Evolutionary conservation across 2,888 invertebrate species (phyloP).

Genomic region (Lochmaea capreae): DNA sequence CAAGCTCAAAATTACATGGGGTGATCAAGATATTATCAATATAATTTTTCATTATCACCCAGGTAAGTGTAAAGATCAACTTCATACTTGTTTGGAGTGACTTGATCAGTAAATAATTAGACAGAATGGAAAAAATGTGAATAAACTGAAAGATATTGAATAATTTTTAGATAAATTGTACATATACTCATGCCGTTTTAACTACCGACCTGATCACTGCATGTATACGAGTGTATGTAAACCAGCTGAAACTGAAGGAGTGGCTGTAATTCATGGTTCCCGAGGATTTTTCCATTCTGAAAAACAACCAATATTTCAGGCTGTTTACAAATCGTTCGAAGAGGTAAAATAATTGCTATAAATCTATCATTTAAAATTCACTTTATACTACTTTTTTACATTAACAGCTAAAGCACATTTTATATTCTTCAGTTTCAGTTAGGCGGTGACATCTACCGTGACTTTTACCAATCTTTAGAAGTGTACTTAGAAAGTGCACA

Average conservation of each 20-base stretch:
- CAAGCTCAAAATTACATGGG: conserved; percentile 90
- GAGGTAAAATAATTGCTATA: conserved; percentile 62
- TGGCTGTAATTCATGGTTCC: conserved; percentile 90
- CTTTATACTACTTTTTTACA: neutral
- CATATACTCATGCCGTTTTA: conserved; percentile 86
- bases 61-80: conserved; percentile 63
- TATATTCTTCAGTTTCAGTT: conserved; percentile 74
- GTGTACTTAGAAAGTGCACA: conserved; percentile 68
- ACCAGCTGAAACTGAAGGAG: conserved; percentile 72
- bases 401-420: neutral
- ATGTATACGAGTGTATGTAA: conserved; percentile 93
- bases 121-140: too few relatives aligned
- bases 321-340: conserved; percentile 74
- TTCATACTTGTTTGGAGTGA: too few relatives aligned
- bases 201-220: conserved; percentile 95
- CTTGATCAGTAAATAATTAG: too few relatives aligned
- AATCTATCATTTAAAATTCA: neutral
- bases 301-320: conserved; percentile 87
- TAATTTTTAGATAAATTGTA: conserved; percentile 76
- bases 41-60: conserved; percentile 89
- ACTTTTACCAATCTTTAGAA: conserved; percentile 72
- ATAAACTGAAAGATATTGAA: too few relatives aligned
- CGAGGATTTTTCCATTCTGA: conserved; percentile 86
- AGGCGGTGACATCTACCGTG: conserved; percentile 73
- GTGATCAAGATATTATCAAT: conserved; percentile 97